phyloP scores from a whole-genome alignment of 1,140 invertebrate species.

The Sycobia sp. region DNA sequence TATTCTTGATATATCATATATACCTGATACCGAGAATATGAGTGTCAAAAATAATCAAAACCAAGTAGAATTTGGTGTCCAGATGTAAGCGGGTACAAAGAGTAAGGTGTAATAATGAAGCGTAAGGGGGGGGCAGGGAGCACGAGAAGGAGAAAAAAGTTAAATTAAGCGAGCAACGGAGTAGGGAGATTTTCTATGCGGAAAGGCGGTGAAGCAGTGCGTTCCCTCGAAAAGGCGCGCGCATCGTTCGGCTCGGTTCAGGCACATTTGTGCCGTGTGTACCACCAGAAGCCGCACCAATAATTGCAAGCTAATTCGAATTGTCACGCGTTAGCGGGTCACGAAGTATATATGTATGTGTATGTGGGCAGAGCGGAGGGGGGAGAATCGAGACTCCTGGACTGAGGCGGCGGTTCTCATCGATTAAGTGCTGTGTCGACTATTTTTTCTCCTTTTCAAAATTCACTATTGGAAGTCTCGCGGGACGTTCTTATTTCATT shows the following conservation, averaged over 20 bases:
- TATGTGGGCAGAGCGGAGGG: no score
- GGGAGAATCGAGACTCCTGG: not conserved
- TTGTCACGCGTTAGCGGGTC: conserved; percentile 51
- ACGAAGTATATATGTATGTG: conserved; percentile 19
- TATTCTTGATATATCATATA: no score
- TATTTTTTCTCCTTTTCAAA: conserved; percentile 1
- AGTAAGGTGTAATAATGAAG: no score
- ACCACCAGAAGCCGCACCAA: conserved; percentile 26
- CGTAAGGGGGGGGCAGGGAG: not conserved
- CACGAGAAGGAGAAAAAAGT: conserved; percentile 2
- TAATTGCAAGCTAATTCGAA: conserved; percentile 52
- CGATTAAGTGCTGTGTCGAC: not conserved
- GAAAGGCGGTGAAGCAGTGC: not conserved
- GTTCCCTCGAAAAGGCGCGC: conserved; percentile 15
- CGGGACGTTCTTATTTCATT: no score
- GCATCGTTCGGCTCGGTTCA: not conserved
- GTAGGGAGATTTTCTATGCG: conserved; percentile 5
- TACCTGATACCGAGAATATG: no score
- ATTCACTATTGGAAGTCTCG: not conserved
- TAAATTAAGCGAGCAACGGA: conserved; percentile 8
- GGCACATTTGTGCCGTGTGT: conserved; percentile 1
- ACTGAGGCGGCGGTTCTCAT: conserved; percentile 2
- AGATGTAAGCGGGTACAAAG: no score
- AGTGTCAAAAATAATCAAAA: no score
- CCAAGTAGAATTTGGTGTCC: no score